Evolutionary conservation across 1,140 invertebrate species (phyloP).

Genomic region (Mylabris phalerata): DNA sequence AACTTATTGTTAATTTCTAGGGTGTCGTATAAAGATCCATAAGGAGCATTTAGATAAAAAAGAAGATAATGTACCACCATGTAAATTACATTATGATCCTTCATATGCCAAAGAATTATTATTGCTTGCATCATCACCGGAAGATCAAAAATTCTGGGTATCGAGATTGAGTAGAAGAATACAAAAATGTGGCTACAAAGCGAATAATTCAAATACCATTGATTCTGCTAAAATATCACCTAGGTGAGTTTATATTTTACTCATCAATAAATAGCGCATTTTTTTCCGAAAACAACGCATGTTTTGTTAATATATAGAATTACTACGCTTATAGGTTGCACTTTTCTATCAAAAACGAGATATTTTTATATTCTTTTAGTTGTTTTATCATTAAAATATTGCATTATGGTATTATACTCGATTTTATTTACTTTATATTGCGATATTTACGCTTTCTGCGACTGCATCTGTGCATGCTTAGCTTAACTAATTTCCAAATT

Average conservation of each 20-base stretch:
- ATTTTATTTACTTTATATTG: slow-evolving; percentile 9
- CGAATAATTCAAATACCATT: slow-evolving; percentile 58
- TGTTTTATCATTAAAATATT: no score
- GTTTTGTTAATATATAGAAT: no score
- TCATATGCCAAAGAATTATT: slow-evolving; percentile 88
- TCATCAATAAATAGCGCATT: no score
- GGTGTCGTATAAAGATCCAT: slow-evolving; percentile 94
- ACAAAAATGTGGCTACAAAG: slow-evolving; percentile 88
- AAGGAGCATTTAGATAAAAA: slow-evolving; percentile 88
- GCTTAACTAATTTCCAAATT: slow-evolving; percentile 7
- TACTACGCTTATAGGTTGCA: no score
- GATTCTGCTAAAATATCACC: slow-evolving; percentile 42
- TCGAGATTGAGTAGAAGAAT: slow-evolving; percentile 84
- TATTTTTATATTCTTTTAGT: no score
- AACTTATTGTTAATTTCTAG: slow-evolving; percentile 45
- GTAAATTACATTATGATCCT: slow-evolving; percentile 90
- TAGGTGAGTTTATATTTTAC: slow-evolving; percentile 34
- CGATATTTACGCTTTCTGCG: no score
- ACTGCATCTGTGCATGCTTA: slow-evolving; percentile 12
- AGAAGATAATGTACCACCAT: slow-evolving; percentile 76
- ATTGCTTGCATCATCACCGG: slow-evolving; percentile 71
- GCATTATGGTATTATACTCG: not conserved
- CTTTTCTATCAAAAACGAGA: no score
- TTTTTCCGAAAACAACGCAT: no score
- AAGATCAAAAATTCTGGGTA: slow-evolving; percentile 92